Conservation (phyloP, 2,888 invertebrate genomes). For the Cephus nigrinus region DNA sequence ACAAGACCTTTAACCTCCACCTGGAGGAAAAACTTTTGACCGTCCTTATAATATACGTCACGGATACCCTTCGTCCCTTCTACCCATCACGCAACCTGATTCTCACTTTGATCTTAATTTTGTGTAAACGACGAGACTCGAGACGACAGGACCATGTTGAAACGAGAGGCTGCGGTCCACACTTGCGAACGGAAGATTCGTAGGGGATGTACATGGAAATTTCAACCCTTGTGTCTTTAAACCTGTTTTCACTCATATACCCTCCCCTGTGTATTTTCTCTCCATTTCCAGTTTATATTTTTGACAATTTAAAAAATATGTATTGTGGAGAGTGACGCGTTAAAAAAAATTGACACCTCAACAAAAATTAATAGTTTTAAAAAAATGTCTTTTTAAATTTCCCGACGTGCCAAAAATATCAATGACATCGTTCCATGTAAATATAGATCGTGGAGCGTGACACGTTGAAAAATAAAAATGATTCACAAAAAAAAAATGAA, state of each 20-base stretch:
- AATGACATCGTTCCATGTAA: not conserved
- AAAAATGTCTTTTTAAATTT: not conserved
- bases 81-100: conserved; percentile 19
- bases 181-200: not conserved
- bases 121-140: conserved; percentile 41
- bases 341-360: too few species aligned
- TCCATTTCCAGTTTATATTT: not conserved
- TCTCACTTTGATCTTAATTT: conserved; percentile 57
- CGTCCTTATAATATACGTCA: conserved; percentile 8
- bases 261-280: not conserved
- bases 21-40: not conserved
- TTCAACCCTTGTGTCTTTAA: not conserved
- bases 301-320: too few species aligned
- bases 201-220: not conserved
- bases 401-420: not conserved
- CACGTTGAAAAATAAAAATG: not conserved
- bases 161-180: not conserved
- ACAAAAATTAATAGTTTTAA: too few species aligned
- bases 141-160: not conserved
- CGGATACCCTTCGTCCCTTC: conserved; percentile 27
- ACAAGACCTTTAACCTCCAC: not conserved
- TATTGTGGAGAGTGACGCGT: too few species aligned
- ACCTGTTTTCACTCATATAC: not conserved
- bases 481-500: not conserved
- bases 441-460: not conserved